Conservation (phyloP, 2,797 vertebrate genomes). For the Mionectes olivaceus region DNA sequence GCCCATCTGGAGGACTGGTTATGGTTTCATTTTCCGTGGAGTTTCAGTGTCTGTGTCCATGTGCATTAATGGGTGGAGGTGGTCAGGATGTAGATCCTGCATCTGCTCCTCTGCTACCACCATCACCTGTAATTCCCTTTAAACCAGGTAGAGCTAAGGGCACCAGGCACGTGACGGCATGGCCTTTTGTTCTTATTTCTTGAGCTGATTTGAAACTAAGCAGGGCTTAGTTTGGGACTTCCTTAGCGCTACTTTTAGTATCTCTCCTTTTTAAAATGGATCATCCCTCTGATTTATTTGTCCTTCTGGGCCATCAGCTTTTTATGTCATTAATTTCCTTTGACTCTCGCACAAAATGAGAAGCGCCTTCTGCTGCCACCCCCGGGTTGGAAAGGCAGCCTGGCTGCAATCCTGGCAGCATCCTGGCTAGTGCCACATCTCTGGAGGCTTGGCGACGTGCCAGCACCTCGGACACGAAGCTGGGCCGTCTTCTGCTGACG, state of each 20-base stretch:
- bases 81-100: fast-evolving
- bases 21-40: neutral
- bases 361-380: fast-evolving
- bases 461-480: neutral
- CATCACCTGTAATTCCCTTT: neutral
- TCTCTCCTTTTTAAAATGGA: constrained; percentile 53
- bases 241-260: constrained; percentile 63
- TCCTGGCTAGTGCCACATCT: neutral
- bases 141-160: neutral
- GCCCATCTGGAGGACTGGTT: neutral
- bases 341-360: neutral
- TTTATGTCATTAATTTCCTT: neutral
- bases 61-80: too few species aligned
- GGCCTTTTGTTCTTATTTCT: constrained; percentile 63
- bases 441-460: neutral
- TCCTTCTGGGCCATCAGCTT: neutral
- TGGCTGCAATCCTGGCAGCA: fast-evolving
- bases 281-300: constrained; percentile 55
- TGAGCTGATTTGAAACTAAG: constrained; percentile 69
- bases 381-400: neutral
- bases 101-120: neutral
- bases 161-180: neutral
- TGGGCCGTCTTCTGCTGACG: fast-evolving
- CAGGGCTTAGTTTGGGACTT: constrained; percentile 67
- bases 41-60: neutral